Evolutionary conservation across 2,113 vertebrate genomes (phyloP).

Genomic region (Callipepla californica): DNA sequence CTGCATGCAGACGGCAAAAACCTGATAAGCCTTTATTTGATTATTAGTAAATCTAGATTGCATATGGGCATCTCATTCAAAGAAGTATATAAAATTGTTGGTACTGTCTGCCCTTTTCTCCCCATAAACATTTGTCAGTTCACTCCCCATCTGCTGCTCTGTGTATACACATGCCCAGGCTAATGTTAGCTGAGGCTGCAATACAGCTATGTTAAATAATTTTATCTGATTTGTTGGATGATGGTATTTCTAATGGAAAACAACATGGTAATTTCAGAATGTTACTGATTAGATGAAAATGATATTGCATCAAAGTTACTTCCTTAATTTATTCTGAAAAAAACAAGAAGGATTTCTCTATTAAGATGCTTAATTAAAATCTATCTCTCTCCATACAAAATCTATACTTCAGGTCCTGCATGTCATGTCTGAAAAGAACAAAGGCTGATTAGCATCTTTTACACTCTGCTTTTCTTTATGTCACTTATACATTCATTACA

Average conservation of each 20-base stretch:
- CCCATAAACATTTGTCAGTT: conserved; percentile 36
- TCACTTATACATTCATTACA: conserved; percentile 25
- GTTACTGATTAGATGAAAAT: conserved; percentile 86
- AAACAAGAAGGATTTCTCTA: conserved; percentile 80
- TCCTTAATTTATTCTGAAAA: conserved; percentile 85
- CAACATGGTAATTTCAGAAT: conserved; percentile 86
- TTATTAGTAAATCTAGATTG: background rate
- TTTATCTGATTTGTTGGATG: conserved; percentile 81
- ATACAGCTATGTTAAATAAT: conserved; percentile 68
- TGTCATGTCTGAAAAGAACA: conserved; percentile 69
- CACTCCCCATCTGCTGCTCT: conserved; percentile 16
- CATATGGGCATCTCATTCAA: background rate
- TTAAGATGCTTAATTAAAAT: conserved; percentile 85
- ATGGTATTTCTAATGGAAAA: conserved; percentile 82
- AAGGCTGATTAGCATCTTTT: conserved; percentile 70
- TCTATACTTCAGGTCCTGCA: conserved; percentile 69
- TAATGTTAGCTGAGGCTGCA: conserved; percentile 72
- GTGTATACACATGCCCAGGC: conserved; percentile 21
- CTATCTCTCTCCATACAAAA: conserved; percentile 60
- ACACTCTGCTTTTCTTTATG: conserved; percentile 50
- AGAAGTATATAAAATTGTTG: conserved; percentile 41
- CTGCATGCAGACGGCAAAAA: background rate
- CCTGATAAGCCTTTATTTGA: conserved; percentile 13
- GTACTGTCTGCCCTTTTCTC: conserved; percentile 22
- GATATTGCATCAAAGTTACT: conserved; percentile 85